Evolutionary conservation across 2,888 invertebrate species (phyloP), one percentile per base, ranked within the genome.

Genomic region (Spodoptera exigua): DNA sequence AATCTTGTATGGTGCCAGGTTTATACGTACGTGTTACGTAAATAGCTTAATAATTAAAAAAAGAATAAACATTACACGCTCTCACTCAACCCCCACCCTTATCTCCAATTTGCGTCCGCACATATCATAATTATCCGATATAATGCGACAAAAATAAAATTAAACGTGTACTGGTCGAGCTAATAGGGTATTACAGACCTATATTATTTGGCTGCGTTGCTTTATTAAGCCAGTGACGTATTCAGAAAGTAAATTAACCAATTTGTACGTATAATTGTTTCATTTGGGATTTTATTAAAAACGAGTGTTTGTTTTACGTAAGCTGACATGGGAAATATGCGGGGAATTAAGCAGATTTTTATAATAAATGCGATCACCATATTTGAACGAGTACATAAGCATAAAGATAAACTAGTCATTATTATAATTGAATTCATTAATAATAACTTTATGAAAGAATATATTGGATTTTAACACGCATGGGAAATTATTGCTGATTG

Each of bases 101-200:
- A 73, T 45, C 32, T 21, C 64, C 77, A 75, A 78, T 77, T 81
- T 74, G 57, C 45, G 63, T 63, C 57, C 53, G 59, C 66, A 72
- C 73, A 80, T 76, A 72, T 81, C 77, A 79, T 82, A 82, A 81
- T 82, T 80, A 79, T 65, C 67, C 21, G 53, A 60, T 76, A 75
- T 76, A 78, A 80, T 70, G 67, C 65, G 74, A 69, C 73, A 77
- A 83, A 83, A 81, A 78, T 80, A 71, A 73, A 79, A 80, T 80
- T 78, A 67, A 74, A 76, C 74, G 53, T 61, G 65, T 63, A 54
- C 47, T 67, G 21, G 49, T 54, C 36, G 52, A 68, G 59, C 69
- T 66, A 71, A 70, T 69, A 63, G 59, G 41, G 35, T 18, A 67
- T 77, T 68, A 63, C 63, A 54, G 44, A 44, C 53, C 76, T 67